These are phyloP conservation scores for Parasteatoda lunata DNA, from an alignment of 2,888 invertebrate species.

Conservation along the genomic window DNA sequence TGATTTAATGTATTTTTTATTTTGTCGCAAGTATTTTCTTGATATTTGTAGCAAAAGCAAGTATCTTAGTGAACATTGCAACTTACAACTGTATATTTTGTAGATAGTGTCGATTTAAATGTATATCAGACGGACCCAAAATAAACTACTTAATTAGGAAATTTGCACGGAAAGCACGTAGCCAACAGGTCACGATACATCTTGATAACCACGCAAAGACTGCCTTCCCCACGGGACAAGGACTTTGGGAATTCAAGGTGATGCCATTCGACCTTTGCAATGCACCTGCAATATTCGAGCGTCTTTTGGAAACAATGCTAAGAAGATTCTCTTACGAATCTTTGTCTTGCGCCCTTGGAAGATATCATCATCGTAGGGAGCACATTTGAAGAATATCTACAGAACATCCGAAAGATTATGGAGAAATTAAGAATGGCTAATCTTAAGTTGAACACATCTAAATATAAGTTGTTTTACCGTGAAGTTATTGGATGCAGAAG, in stretches of 20 bases:
- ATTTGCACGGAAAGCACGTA: no score
- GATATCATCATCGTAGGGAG: slow-evolving; percentile 3
- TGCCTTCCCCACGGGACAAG: no score
- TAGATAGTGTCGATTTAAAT: no score
- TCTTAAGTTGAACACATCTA: not conserved
- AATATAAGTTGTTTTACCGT: not conserved
- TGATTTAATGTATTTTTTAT: no score
- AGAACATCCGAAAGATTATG: not conserved
- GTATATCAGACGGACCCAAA: no score
- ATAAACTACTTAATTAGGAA: no score
- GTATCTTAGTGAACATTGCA: no score
- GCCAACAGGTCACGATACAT: no score
- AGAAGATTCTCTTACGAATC: not conserved
- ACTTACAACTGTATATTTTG: no score
- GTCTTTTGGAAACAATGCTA: not conserved
- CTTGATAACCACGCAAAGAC: no score
- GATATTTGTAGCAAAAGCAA: no score
- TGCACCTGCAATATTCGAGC: slow-evolving; percentile 12
- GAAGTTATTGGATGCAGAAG: not conserved
- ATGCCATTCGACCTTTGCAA: slow-evolving; percentile 1
- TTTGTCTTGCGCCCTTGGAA: not conserved
- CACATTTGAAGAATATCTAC: not conserved
- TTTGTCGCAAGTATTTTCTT: no score
- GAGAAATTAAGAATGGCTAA: not conserved
- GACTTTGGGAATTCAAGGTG: not conserved